Evolutionary conservation across 2,888 invertebrate species (phyloP).

Genomic region (Aradus depressus): DNA sequence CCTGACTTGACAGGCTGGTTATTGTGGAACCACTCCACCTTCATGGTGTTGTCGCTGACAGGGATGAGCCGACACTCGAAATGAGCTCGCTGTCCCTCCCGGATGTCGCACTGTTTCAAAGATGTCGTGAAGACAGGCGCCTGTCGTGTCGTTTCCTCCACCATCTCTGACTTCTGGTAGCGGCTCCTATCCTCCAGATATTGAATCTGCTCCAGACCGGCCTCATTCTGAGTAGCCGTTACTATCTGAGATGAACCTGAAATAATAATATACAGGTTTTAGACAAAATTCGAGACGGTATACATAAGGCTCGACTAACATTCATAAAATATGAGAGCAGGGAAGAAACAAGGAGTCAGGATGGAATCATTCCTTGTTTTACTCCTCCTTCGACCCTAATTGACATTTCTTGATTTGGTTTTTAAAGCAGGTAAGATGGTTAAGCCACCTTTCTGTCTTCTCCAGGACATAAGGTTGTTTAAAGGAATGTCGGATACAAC

Average conservation of each 20-base stretch:
- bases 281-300: no score
- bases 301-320: no score
- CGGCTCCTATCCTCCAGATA: constrained; percentile 74
- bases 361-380: background rate
- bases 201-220: constrained; percentile 79
- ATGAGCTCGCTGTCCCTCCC: constrained; percentile 88
- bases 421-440: no score
- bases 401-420: no score
- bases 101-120: constrained; percentile 80
- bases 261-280: constrained; percentile 11
- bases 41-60: constrained; percentile 84
- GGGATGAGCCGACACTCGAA: constrained; percentile 90
- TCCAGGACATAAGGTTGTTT: no score
- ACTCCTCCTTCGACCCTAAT: background rate
- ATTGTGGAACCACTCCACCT: constrained; percentile 93
- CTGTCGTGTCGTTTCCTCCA: constrained; percentile 77
- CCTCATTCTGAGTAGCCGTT: constrained; percentile 75
- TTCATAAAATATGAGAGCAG: no score
- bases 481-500: background rate
- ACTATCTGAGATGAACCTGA: constrained; percentile 58
- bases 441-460: no score
- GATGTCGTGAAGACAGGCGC: constrained; percentile 90
- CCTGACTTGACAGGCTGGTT: constrained; percentile 78
- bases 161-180: constrained; percentile 59
- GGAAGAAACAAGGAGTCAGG: no score